Percentiles rank a stretch among this genome's conserved stretches.
Conservation (phyloP, 2,888 invertebrate genomes). For the Perdita meconis region DNA sequence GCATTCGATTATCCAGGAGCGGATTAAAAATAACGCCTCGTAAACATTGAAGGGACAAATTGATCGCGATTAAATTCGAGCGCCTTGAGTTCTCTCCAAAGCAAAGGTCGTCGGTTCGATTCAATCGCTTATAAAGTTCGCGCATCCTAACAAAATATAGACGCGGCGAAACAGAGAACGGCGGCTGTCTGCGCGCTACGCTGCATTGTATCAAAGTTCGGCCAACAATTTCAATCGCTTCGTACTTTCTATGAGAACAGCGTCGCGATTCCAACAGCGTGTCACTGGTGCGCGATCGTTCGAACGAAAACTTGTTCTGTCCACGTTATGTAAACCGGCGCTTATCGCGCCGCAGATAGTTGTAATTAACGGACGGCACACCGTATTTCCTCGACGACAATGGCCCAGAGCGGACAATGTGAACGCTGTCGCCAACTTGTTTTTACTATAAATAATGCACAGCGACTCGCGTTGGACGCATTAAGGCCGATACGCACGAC, state of each 20-base stretch:
- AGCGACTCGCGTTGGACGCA: not conserved
- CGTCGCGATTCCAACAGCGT: constrained; percentile 7
- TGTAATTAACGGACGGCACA: constrained; percentile 34
- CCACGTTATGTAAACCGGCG: constrained; percentile 32
- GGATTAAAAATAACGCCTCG: no score
- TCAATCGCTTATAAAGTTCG: not conserved
- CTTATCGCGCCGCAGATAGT: constrained; percentile 22
- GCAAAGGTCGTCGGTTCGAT: constrained; percentile 7
- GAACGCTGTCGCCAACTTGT: constrained; percentile 8
- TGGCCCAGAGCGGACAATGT: not conserved
- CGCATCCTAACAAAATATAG: not conserved
- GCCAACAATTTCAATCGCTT: constrained; percentile 37
- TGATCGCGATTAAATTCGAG: no score
- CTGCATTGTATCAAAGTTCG: constrained; percentile 21
- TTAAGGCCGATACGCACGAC: not conserved
- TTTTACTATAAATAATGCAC: constrained; percentile 29
- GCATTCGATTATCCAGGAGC: no score
- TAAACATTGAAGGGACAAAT: no score
- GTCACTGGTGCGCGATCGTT: constrained; percentile 9
- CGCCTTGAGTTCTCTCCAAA: no score
- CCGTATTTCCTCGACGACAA: constrained; percentile 21
- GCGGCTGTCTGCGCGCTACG: no score
- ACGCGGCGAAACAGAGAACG: constrained; percentile 15
- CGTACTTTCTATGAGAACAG: constrained; percentile 2
- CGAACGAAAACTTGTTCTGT: constrained; percentile 32